phyloP scores from a whole-genome alignment of 2,797 vertebrate genomes.

The Telmatherina bonti region DNA sequence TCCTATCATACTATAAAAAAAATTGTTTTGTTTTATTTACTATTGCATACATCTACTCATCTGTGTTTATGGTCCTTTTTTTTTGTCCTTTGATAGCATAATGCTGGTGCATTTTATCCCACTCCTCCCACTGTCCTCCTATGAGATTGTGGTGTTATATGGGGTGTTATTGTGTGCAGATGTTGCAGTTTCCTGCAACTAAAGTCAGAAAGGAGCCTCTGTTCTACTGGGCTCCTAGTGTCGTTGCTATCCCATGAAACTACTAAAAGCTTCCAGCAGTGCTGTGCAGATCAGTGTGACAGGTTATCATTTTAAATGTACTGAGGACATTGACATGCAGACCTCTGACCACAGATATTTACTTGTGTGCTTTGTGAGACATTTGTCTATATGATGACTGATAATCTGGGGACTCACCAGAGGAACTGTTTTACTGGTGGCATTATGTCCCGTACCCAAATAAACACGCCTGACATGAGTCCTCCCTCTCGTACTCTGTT shows the following conservation, averaged over 20 bases:
- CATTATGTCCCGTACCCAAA: conserved; percentile 12
- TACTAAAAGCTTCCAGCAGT: conserved; percentile 43
- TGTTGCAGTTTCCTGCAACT: conserved; percentile 42
- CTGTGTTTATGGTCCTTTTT: conserved; percentile 60
- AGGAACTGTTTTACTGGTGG: conserved; percentile 12
- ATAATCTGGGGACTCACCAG: conserved; percentile 20
- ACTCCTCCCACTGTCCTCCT: conserved; percentile 19
- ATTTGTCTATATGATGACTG: conserved; percentile 21
- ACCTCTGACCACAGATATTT: conserved; percentile 25
- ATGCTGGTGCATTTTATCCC: conserved; percentile 70
- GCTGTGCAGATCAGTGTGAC: conserved; percentile 32
- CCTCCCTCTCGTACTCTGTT: conserved; percentile 8
- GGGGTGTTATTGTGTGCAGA: conserved; percentile 51
- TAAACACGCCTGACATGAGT: neutral
- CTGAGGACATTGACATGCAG: conserved; percentile 34
- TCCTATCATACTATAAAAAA: conserved; percentile 45
- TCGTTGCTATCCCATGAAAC: conserved; percentile 51
- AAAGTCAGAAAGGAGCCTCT: conserved; percentile 29
- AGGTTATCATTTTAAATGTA: conserved; percentile 14
- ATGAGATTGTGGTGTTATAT: conserved; percentile 34
- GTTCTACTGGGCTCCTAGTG: conserved; percentile 67
- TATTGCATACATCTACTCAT: conserved; percentile 61
- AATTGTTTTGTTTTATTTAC: conserved; percentile 9
- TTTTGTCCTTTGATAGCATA: conserved; percentile 36
- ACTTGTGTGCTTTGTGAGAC: conserved; percentile 54